Base-by-base conservation (phyloP, 2,797 vertebrate species). In the Dromococcyx pavoninus region DNA sequence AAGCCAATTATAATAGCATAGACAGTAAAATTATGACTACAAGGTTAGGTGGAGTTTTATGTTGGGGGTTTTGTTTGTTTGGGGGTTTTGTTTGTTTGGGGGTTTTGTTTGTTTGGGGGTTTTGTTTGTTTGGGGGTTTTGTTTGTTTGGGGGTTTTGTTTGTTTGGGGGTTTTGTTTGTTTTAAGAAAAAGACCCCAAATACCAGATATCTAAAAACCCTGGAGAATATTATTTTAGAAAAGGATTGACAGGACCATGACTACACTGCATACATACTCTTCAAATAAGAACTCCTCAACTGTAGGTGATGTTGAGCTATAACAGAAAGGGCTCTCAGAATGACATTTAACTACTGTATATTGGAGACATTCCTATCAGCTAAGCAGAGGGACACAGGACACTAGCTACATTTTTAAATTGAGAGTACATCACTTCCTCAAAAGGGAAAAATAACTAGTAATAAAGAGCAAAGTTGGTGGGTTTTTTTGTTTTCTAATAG, bases 371-470 rank as follows among this genome's bases (percentile, higher is more conserved):
- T 35, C 10, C 28, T 58, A 18, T 22, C 58, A 17, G 16, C 7
- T 54, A 14, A 78, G 13, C 3, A 70, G 24, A 75, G 5, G 10
- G 12, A 70, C 17, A 65, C 8, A 74, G 28, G 17, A 75, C 24
- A 57, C 6, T 22, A 33, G 30, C 9, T 39, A 46, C 4, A 24
- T 33, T 65, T 73, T 57, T 11, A 57, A n/a, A 37, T 0, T 22
- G 28, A 92, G 35, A 58, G 2, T 1, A 0, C 6, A 74, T 19
- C 4, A 32, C 1, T 18, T 27, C 37, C n/a, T 61, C n/a, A 53
- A 61, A 73, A 39, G 11, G 4, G 5, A 23, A 64, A 37, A 56
- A 51, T 13, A 41, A 50, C 2, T 9, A 39, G 4, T 6, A 39
- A 32, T 13, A 11, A 46, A 85, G 37, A 89, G 9, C 13, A 65